A percentile compares a stretch with the other conserved stretches of the same genome.
Evolutionary conservation across 2,113 vertebrate species (phyloP).

Genomic region (Parotia lawesii): DNA sequence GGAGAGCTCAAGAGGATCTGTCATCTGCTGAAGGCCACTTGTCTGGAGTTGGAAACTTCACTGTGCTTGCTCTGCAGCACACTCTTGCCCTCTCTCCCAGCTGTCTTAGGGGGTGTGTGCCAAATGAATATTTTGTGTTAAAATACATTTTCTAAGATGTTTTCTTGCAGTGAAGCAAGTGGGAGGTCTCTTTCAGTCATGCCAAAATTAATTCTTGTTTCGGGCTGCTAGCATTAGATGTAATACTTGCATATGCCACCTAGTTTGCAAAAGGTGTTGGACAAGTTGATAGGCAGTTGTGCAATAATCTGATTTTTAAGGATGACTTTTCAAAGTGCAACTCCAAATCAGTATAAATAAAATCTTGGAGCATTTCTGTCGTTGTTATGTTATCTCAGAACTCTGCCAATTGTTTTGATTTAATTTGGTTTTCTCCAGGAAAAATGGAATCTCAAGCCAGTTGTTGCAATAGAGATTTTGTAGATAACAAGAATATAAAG

Average conservation of each 20-base stretch:
- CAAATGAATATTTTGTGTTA: not conserved
- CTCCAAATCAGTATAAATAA: not conserved
- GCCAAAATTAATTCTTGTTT: not conserved
- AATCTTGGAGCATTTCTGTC: not conserved
- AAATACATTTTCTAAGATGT: not conserved
- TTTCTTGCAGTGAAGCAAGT: not conserved
- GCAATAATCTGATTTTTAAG: not conserved
- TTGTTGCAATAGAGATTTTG: not conserved
- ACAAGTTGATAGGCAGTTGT: not conserved
- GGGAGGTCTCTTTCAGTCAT: not conserved
- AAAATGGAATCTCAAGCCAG: not conserved
- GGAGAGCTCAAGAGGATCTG: not conserved
- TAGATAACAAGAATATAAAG: not conserved
- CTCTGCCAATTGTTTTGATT: accelerated
- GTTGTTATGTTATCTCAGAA: not conserved
- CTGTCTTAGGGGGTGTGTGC: accelerated
- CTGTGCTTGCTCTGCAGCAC: accelerated
- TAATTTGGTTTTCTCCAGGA: not conserved
- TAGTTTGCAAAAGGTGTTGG: not conserved
- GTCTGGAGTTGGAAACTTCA: not conserved
- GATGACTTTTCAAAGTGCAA: not conserved
- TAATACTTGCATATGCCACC: not conserved
- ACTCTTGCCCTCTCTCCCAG: not conserved
- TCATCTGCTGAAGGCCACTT: not conserved
- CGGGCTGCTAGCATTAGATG: not conserved